These are phyloP conservation scores for Drosophila yakuba DNA, from an alignment of 1,140 invertebrate genomes.

Conservation along the genomic window DNA sequence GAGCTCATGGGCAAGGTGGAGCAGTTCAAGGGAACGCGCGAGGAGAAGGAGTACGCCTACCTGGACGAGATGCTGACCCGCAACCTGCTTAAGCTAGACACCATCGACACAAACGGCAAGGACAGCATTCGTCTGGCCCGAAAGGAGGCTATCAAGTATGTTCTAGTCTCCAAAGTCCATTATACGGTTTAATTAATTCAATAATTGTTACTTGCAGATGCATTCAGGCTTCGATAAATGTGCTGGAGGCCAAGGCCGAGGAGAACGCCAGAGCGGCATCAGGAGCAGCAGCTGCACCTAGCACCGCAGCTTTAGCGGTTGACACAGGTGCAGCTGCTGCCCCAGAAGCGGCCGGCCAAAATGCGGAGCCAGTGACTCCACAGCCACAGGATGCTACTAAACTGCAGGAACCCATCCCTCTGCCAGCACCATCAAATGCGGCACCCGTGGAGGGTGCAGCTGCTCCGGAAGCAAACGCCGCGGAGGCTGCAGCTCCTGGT, in stretches of 20 bases:
- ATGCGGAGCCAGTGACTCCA: constrained; percentile 50
- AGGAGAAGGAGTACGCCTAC: constrained; percentile 94
- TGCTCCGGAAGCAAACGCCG: not conserved
- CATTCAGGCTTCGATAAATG: constrained; percentile 93
- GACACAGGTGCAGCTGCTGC: constrained; percentile 11
- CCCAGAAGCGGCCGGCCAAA: constrained; percentile 10
- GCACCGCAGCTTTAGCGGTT: constrained; percentile 4
- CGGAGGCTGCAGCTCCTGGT: constrained; percentile 4
- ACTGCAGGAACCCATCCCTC: constrained; percentile 73
- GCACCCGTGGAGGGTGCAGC: constrained; percentile 3
- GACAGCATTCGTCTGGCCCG: constrained; percentile 94
- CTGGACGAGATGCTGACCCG: constrained; percentile 98
- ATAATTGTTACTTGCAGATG: constrained; percentile 77
- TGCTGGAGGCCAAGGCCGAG: constrained; percentile 90
- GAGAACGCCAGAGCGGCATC: constrained; percentile 82
- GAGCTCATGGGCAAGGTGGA: constrained; percentile 92
- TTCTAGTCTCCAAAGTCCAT: fast-evolving
- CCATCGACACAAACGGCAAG: constrained; percentile 95
- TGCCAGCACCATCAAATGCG: constrained; percentile 68
- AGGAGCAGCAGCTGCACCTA: constrained; percentile 12
- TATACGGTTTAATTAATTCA: not conserved
- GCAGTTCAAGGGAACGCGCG: constrained; percentile 89
- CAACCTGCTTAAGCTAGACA: constrained; percentile 95
- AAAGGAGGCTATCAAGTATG: constrained; percentile 92
- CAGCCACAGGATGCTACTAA: constrained; percentile 76